Conservation (phyloP, 2,113 vertebrate genomes). For the Cavia aperea region DNA sequence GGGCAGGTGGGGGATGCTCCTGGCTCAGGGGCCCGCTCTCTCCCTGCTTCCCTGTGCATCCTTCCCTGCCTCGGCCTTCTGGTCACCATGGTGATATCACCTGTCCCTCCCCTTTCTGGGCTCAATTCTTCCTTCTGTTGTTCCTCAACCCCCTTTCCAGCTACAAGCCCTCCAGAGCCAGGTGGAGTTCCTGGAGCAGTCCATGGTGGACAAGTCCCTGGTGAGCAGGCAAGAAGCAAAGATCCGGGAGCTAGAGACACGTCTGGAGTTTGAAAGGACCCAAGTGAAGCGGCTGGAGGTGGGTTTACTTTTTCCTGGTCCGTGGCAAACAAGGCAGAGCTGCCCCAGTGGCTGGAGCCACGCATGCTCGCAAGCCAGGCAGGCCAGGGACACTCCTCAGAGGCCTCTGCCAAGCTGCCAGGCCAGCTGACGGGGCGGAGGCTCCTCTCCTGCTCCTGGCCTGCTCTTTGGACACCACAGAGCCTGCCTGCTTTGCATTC, state of each 20-base stretch:
- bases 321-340: fast-evolving
- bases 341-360: neutral
- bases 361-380: neutral
- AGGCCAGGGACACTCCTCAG: neutral
- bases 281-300: conserved; percentile 98
- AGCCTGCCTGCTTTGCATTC: conserved; percentile 79
- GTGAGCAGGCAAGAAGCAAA: conserved; percentile 96
- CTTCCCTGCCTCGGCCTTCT: conserved; percentile 34
- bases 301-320: conserved; percentile 3
- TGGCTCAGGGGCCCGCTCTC: neutral
- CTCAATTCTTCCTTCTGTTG: conserved; percentile 33
- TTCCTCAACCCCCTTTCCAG: conserved; percentile 68
- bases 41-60: neutral
- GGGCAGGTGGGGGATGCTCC: conserved; percentile 29
- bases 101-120: conserved; percentile 11
- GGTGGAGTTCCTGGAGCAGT: conserved; percentile 95
- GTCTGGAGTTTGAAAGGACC: conserved; percentile 95
- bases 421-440: conserved; percentile 50
- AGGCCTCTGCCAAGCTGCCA: conserved; percentile 55
- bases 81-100: conserved; percentile 53
- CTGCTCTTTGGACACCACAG: conserved; percentile 47
- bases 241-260: conserved; percentile 92
- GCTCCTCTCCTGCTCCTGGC: conserved; percentile 29
- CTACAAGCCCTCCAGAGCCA: conserved; percentile 94
- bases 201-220: conserved; percentile 97